Conservation (phyloP, 2,888 invertebrate genomes). For the Rhingia campestris region DNA sequence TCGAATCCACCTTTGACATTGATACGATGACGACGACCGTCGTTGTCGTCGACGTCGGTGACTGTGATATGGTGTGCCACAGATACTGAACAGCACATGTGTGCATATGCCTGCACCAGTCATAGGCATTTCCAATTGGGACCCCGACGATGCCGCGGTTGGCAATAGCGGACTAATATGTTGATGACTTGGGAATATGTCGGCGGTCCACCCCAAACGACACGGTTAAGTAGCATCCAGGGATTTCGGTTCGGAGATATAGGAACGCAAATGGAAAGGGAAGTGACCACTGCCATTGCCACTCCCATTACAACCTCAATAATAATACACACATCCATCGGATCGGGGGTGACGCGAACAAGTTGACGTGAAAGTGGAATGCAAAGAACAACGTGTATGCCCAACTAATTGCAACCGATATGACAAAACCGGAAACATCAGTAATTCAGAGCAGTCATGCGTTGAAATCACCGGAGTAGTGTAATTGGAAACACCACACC, state of each 20-base stretch:
- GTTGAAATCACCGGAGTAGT: constrained; percentile 69
- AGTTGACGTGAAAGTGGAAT: constrained; percentile 37
- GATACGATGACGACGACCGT: constrained; percentile 38
- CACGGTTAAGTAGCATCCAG: constrained; percentile 60
- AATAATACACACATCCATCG: constrained; percentile 25
- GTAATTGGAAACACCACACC: constrained; percentile 58
- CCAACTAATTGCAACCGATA: constrained; percentile 69
- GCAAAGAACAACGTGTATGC: constrained; percentile 16
- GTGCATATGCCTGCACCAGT: not conserved
- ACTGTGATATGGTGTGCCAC: not conserved
- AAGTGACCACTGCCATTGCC: constrained; percentile 1
- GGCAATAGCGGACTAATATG: constrained; percentile 16
- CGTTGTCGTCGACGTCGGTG: not conserved
- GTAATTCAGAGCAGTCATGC: constrained; percentile 74
- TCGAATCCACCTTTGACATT: constrained; percentile 58
- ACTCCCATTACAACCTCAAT: constrained; percentile 56
- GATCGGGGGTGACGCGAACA: constrained; percentile 34
- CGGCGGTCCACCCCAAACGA: constrained; percentile 33
- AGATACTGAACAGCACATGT: not conserved
- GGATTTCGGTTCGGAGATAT: constrained; percentile 11
- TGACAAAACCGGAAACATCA: constrained; percentile 75
- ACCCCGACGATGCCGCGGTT: not conserved
- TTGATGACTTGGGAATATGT: constrained; percentile 32
- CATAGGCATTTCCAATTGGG: not conserved
- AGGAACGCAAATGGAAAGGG: not conserved